Base-by-base conservation (phyloP, 2,888 invertebrate species). In the Globia sparganii region DNA sequence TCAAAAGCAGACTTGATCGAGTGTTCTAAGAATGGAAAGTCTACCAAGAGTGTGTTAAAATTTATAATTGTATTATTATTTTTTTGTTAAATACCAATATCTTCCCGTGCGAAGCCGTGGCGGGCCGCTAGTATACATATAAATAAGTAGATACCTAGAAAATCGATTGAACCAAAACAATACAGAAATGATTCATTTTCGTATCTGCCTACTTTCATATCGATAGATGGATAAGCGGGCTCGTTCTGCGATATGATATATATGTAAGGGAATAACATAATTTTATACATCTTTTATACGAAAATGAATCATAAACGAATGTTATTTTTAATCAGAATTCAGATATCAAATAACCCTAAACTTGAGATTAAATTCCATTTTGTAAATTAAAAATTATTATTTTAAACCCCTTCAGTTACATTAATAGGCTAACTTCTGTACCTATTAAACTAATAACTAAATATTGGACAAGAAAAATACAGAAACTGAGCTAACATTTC, bases 101-200 rank as follows among this genome's bases (percentile, higher is more conserved):
- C n/a, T n/a, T n/a, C n/a, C n/a, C n/a, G n/a, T n/a, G n/a, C n/a
- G n/a, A n/a, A n/a, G n/a, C n/a, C n/a, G n/a, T n/a, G n/a, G n/a
- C n/a, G n/a, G n/a, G n/a, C n/a, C n/a, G n/a, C n/a, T n/a, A n/a
- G n/a, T 43, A 37, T 4, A 13, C 0, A 43, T 43, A 43, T 9
- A 34, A 37, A n/a, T n/a, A 82, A 46, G 21, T 40, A 34, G 46
- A 5, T 58, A 73, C 21, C n/a, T n/a, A n/a, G 4, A 40, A n/a
- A 75, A 28, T 64, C 58, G 2, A 67, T 37, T 21, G 37, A 49
- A 64, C 37, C 31, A 70, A 81, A 74, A 82, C 71, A 85, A 81
- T 80, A 71, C 31, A 62, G n/a, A 46, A 70, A 62, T 81, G 66
- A 81, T 64, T 80, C 81, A 81, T 43, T 31, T 18, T 62, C 37